Evolutionary conservation across 2,113 vertebrate genomes (phyloP).

Genomic region (Phylloscopus whistleri): DNA sequence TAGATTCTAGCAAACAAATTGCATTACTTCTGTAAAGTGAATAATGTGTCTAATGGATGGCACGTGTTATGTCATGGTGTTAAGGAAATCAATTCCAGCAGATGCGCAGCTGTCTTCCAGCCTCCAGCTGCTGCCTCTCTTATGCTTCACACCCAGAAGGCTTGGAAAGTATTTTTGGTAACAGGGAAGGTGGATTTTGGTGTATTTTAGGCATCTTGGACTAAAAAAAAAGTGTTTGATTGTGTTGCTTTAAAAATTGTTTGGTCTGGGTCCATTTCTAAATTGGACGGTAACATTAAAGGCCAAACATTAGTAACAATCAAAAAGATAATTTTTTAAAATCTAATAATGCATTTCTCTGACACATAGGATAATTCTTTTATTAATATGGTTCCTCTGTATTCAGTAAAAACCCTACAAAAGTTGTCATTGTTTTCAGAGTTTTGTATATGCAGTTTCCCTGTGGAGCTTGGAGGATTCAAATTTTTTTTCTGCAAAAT

Average conservation of each 20-base stretch:
- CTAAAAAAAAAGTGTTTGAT: not conserved
- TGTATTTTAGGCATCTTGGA: conserved; percentile 18
- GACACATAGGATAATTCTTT: not conserved
- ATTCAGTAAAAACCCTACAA: not conserved
- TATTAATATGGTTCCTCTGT: not conserved
- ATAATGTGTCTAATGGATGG: conserved; percentile 16
- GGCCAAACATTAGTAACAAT: not conserved
- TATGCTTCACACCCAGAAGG: not conserved
- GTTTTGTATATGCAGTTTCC: not conserved
- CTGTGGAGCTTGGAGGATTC: not conserved
- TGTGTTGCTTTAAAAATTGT: conserved; percentile 2
- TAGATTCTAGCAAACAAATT: not conserved
- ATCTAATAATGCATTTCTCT: not conserved
- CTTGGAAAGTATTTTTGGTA: conserved; percentile 55
- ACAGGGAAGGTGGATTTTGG: conserved; percentile 21
- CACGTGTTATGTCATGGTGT: not conserved
- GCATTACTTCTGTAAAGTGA: not conserved
- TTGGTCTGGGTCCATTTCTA: conserved; percentile 15
- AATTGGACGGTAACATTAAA: not conserved
- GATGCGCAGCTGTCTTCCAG: conserved; percentile 36
- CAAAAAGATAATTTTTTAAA: not conserved
- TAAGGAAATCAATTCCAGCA: not conserved
- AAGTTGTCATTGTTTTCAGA: not conserved
- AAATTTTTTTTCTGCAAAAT: not conserved
- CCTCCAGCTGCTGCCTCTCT: conserved; percentile 45